These are phyloP conservation scores for Pyrrhosoma nymphula DNA, from an alignment of 2,888 invertebrate genomes.

Conservation along the genomic window DNA sequence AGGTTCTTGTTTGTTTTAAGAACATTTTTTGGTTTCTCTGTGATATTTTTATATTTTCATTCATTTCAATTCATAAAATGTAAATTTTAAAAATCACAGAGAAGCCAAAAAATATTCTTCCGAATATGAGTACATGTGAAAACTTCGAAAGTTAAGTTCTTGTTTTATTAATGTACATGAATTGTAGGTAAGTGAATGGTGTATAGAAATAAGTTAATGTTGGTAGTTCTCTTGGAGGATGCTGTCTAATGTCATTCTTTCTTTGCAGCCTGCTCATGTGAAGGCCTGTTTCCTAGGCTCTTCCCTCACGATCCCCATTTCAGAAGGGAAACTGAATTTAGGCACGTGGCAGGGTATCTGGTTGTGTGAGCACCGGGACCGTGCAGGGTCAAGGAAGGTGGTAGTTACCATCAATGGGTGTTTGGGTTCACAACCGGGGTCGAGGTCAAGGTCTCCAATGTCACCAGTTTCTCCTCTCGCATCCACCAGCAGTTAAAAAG, in stretches of 20 bases:
- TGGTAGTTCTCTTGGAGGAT: background rate
- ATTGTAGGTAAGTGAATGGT: background rate
- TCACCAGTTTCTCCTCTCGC: slow-evolving; percentile 92
- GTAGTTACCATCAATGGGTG: slow-evolving; percentile 95
- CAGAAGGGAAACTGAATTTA: slow-evolving; percentile 95
- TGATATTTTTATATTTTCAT: too few species aligned
- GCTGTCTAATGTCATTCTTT: background rate
- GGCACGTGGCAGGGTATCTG: slow-evolving; percentile 99
- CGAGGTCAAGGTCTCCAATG: slow-evolving; percentile 88
- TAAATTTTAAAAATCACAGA: too few species aligned
- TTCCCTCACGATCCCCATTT: slow-evolving; percentile 96
- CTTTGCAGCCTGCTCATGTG: slow-evolving; percentile 94
- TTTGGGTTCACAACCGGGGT: slow-evolving; percentile 84
- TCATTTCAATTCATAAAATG: too few species aligned
- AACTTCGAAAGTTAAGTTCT: too few species aligned
- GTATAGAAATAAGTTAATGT: background rate
- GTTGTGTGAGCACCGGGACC: slow-evolving; percentile 98
- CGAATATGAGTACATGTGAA: too few species aligned
- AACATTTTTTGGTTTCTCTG: too few species aligned
- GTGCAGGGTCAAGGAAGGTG: slow-evolving; percentile 94
- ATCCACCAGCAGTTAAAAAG: slow-evolving; percentile 92
- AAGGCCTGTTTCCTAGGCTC: slow-evolving; percentile 98
- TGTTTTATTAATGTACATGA: too few species aligned
- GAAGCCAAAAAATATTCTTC: too few species aligned
- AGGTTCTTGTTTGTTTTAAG: background rate